These are phyloP conservation scores for Orthochromis indermauri DNA, from an alignment of 2,113 vertebrate species.

Conservation along the genomic window DNA sequence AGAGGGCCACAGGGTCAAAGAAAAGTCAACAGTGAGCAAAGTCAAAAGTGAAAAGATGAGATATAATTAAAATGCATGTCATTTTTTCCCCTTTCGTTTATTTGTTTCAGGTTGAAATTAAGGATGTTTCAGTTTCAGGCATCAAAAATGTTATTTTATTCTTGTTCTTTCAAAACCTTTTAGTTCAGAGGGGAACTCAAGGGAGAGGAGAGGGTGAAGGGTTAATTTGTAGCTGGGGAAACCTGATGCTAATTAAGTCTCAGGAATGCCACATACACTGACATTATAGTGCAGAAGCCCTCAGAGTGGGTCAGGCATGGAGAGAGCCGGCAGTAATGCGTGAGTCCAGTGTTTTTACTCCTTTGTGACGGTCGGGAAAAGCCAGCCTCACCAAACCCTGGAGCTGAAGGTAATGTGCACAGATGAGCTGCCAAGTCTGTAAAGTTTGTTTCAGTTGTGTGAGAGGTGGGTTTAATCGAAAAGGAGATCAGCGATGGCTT, in stretches of 20 bases:
- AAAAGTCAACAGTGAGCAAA: slow-evolving; percentile 16
- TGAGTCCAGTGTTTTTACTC: slow-evolving; percentile 27
- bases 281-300: slow-evolving; percentile 40
- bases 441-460: neutral
- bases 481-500: neutral
- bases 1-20: neutral
- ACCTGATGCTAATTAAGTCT: slow-evolving; percentile 77
- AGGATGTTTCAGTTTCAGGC: neutral
- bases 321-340: slow-evolving; percentile 26
- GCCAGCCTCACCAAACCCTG: neutral
- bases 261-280: slow-evolving; percentile 68
- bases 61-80: neutral
- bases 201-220: slow-evolving; percentile 43
- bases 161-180: neutral
- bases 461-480: neutral
- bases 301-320: slow-evolving; percentile 40
- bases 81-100: neutral
- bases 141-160: neutral
- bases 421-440: neutral
- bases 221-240: slow-evolving; percentile 71
- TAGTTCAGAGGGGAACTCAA: neutral
- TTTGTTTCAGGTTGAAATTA: neutral
- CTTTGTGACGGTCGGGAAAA: slow-evolving; percentile 32
- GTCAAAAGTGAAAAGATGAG: neutral
- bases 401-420: slow-evolving; percentile 25